Evolutionary conservation across 2,888 invertebrate genomes (phyloP).

Genomic region (Megalurothrips usitatus): DNA sequence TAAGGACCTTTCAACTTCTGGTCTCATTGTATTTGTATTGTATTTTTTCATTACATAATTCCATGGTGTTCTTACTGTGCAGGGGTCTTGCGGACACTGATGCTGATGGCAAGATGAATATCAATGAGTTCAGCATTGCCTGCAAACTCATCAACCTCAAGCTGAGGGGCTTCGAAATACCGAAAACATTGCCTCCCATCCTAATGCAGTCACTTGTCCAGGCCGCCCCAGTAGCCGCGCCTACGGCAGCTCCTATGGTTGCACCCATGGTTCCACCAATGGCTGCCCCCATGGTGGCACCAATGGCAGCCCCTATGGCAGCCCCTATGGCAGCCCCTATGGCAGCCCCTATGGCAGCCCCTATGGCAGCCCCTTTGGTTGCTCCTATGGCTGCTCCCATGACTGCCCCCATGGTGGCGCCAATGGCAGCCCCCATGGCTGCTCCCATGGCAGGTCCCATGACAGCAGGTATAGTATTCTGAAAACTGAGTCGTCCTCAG

Average conservation of each 20-base stretch:
- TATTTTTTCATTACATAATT: not conserved
- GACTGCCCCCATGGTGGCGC: constrained; percentile 46
- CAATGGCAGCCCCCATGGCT: constrained; percentile 34
- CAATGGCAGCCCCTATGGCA: constrained; percentile 26
- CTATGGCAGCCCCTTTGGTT: constrained; percentile 34
- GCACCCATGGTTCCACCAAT: constrained; percentile 50
- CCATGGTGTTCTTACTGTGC: constrained; percentile 27
- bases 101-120: constrained; percentile 93
- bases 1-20: constrained; percentile 15
- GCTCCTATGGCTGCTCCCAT: constrained; percentile 40
- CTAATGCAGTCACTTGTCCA: constrained; percentile 56
- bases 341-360: constrained; percentile 48
- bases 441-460: constrained; percentile 40
- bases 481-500: not conserved
- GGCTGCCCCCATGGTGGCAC: constrained; percentile 42
- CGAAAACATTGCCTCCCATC: constrained; percentile 75
- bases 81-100: constrained; percentile 91
- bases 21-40: not conserved
- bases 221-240: constrained; percentile 29
- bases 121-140: constrained; percentile 95
- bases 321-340: constrained; percentile 45
- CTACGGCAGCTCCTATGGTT: constrained; percentile 39
- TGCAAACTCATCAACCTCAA: constrained; percentile 94
- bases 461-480: constrained; percentile 28
- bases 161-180: constrained; percentile 85